Evolutionary conservation across 2,113 vertebrate species (phyloP).

Genomic region (Phalacrocorax pelagicus): DNA sequence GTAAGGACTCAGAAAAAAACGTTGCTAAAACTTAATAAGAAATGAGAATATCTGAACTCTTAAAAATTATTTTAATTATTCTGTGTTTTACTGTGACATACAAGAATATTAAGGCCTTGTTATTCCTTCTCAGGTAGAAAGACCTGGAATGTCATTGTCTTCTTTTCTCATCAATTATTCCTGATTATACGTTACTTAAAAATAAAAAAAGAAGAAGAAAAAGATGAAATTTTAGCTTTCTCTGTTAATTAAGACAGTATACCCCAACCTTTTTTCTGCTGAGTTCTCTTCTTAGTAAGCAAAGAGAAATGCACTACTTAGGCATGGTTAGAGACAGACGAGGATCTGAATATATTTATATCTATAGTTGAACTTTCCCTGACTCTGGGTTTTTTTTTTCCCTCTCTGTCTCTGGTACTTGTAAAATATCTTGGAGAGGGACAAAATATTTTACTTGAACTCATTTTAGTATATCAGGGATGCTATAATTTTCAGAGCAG

Average conservation of each 20-base stretch:
- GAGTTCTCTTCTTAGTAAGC: not conserved
- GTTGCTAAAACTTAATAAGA: not conserved
- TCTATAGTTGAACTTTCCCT: not conserved
- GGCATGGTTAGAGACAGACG: not conserved
- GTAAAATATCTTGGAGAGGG: not conserved
- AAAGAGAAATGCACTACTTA: not conserved
- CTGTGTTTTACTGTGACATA: not conserved
- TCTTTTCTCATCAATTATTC: not conserved
- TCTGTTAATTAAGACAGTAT: not conserved
- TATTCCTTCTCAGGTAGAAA: not conserved
- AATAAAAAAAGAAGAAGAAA: not conserved
- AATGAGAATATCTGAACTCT: not conserved
- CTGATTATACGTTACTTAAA: not conserved
- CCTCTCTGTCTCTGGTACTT: not conserved
- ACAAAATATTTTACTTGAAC: constrained; percentile 10
- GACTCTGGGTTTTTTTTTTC: not conserved
- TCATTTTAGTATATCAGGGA: not conserved
- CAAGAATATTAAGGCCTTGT: not conserved
- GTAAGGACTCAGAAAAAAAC: not conserved
- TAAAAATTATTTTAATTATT: not conserved
- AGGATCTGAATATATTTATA: not conserved
- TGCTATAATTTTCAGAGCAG: not conserved
- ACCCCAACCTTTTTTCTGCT: not conserved
- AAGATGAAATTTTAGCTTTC: not conserved
- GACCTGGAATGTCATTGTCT: not conserved